These are phyloP conservation scores for Clepsis dumicolana DNA, from an alignment of 2,888 invertebrate species.

Conservation along the genomic window DNA sequence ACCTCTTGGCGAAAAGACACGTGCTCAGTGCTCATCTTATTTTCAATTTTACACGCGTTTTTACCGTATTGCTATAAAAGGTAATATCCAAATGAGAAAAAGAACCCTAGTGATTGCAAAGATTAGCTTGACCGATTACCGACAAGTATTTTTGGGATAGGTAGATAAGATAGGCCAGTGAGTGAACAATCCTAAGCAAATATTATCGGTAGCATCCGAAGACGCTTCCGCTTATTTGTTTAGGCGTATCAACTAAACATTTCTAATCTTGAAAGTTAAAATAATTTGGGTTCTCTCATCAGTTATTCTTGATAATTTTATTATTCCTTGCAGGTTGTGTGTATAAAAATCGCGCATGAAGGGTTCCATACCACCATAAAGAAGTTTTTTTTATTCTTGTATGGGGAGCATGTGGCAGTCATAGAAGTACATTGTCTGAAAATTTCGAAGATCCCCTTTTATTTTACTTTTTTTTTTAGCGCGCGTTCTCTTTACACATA, in stretches of 20 bases:
- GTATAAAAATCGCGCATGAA: too few species aligned
- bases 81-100: background rate
- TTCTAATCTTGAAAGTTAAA: background rate
- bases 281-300: background rate
- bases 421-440: too few species aligned
- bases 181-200: constrained; percentile 17
- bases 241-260: constrained; percentile 11
- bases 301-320: background rate
- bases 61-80: background rate
- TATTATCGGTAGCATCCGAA: constrained; percentile 20
- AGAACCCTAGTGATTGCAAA: constrained; percentile 11
- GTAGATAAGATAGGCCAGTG: constrained; percentile 29
- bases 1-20: background rate
- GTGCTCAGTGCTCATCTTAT: background rate
- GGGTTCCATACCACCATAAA: too few species aligned
- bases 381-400: too few species aligned
- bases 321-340: background rate
- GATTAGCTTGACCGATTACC: constrained; percentile 8
- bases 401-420: too few species aligned
- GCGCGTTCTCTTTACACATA: too few species aligned
- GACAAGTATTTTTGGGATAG: background rate
- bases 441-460: too few species aligned
- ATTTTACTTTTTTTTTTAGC: too few species aligned
- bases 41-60: background rate
- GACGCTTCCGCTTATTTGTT: constrained; percentile 25